Percentiles rank a stretch among this genome's conserved stretches.
Conservation (phyloP, 1,140 invertebrate genomes). For the Euschistus heros region DNA sequence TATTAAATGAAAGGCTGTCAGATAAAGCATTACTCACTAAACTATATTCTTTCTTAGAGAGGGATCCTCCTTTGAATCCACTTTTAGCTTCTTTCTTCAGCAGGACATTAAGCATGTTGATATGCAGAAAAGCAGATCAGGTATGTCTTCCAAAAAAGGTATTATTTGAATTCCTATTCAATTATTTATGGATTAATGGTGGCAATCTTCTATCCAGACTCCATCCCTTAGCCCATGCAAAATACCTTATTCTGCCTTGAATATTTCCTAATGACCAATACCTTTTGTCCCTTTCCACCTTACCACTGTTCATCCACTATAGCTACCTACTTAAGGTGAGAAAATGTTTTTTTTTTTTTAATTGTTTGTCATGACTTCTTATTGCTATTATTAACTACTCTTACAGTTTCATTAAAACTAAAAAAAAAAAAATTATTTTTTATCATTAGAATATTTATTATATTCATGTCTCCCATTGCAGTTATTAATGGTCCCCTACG, state of each 20-base stretch:
- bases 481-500: too few relatives aligned
- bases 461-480: too few relatives aligned
- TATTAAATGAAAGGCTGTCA: conserved; percentile 74
- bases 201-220: background rate
- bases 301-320: too few relatives aligned
- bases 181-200: background rate
- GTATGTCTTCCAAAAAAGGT: conserved; percentile 22
- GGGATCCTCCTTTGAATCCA: conserved; percentile 79
- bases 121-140: conserved; percentile 30
- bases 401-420: too few relatives aligned
- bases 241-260: background rate
- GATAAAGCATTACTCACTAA: conserved; percentile 66
- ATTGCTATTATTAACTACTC: too few relatives aligned
- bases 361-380: too few relatives aligned
- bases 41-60: conserved; percentile 81
- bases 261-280: too few relatives aligned
- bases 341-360: too few relatives aligned
- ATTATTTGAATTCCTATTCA: background rate
- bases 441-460: too few relatives aligned
- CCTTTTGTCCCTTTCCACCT: too few relatives aligned
- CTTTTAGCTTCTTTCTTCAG: conserved; percentile 91
- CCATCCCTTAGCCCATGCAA: background rate
- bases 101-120: conserved; percentile 58
- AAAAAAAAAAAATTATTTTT: too few relatives aligned
- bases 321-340: too few relatives aligned